These are phyloP conservation scores for Apis florea DNA, from an alignment of 1,140 invertebrate species.

Conservation along the genomic window DNA sequence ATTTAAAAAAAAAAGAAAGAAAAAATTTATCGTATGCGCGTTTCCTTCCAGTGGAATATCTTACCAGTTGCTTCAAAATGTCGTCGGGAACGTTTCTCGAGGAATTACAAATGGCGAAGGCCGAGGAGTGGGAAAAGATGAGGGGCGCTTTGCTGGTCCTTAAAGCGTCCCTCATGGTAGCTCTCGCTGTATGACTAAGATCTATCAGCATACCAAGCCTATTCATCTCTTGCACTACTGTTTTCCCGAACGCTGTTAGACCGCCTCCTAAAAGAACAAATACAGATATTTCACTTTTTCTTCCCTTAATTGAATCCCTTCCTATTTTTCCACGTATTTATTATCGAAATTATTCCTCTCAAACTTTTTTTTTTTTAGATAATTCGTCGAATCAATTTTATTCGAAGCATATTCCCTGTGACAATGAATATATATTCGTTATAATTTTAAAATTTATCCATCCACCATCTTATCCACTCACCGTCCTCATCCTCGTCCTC, in stretches of 20 bases:
- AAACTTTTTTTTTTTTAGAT: not conserved
- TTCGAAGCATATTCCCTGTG: too few relatives aligned
- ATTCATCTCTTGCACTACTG: constrained; percentile 91
- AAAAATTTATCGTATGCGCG: not conserved
- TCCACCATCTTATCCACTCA: constrained; percentile 48
- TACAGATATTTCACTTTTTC: not conserved
- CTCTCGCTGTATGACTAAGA: constrained; percentile 90
- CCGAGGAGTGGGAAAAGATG: constrained; percentile 94
- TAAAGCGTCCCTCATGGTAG: constrained; percentile 90
- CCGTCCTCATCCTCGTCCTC: constrained; percentile 74
- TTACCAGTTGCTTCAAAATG: constrained; percentile 88
- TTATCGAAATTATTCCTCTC: too few relatives aligned
- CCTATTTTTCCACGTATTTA: too few relatives aligned
- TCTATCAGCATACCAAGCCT: constrained; percentile 94
- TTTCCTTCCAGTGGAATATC: not conserved
- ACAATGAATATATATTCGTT: too few relatives aligned
- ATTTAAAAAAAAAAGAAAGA: not conserved
- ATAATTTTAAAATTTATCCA: too few relatives aligned
- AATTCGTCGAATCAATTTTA: too few relatives aligned
- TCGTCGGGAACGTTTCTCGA: constrained; percentile 92
- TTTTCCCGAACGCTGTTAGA: constrained; percentile 81
- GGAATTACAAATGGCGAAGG: constrained; percentile 90
- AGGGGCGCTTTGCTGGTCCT: constrained; percentile 89
- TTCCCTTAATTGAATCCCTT: not conserved
- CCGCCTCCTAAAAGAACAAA: constrained; percentile 73